Evolutionary conservation across 2,113 vertebrate species (phyloP), one percentile per base, ranked within the genome.

Genomic region (Camelus dromedarius): DNA sequence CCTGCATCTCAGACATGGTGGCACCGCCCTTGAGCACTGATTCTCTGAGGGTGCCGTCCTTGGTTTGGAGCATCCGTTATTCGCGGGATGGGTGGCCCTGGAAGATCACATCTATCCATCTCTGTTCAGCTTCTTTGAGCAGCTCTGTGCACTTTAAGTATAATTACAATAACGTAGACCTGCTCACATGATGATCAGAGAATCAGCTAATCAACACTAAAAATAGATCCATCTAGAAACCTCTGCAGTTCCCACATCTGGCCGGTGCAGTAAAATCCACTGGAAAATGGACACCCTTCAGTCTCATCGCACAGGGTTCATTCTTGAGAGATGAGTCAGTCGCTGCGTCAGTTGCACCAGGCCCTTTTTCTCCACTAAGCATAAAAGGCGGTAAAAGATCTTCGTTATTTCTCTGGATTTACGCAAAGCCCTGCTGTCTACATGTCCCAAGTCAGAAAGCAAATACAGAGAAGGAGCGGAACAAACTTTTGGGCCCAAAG

Each of bases 331-430:
- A 64, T 69, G 35, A 73, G n/a, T 62, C 35, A 13, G 32, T 56
- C 42, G 38, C 30, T 35, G 19, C 4, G 26, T 62, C 7, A 50
- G 20, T 38, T 28, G 46, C 30, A 81, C 18, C 30, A 84, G 26
- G 13, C 9, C 1, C 30, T 76, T 66, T 56, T 94, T 60, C 24
- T 38, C 30, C 32, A 75, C 3, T 50, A 81, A 66, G 26, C 66
- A 91, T 38, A 67, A 42, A 75, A 73, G 56, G 30, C 14, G 13
- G 4, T 26, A 16, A 56, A 19, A 76, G 8, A 62, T 70, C 14
- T 94, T 85, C 87, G 35, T 26, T 38, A n/a, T 82, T 81, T 67
- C 35, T 91, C 70, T 81, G 24, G 19, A 42, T 93, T 70, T 60
- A 89, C 42, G 42, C 5, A 35, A 89, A 5, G 67, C 56, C 32